Evolutionary conservation across 2,888 invertebrate genomes (phyloP).

Genomic region (Stenodera caucasica): DNA sequence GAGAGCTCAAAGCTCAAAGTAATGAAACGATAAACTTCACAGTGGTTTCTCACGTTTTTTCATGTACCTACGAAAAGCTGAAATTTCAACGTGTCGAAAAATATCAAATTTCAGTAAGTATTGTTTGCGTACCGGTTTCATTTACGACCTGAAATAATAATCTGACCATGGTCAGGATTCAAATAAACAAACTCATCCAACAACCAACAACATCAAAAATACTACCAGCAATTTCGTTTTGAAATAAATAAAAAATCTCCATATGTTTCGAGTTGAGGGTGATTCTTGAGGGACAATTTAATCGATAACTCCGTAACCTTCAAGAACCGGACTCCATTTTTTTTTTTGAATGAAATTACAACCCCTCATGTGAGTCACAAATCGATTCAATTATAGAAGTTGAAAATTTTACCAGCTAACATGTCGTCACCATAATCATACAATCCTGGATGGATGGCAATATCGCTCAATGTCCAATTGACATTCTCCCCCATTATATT

Average conservation of each 20-base stretch:
- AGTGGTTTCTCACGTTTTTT: background rate
- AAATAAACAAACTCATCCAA: background rate
- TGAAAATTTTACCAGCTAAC: background rate
- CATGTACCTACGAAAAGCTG: background rate
- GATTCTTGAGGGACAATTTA: no score
- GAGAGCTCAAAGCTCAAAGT: no score
- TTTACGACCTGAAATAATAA: background rate
- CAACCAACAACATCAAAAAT: background rate
- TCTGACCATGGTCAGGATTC: background rate
- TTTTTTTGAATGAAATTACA: no score
- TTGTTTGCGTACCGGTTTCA: background rate
- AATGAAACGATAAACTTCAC: no score
- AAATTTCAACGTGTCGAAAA: background rate
- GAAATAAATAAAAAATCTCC: background rate
- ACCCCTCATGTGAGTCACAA: no score
- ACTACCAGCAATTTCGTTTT: no score
- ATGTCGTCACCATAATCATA: background rate
- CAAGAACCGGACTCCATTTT: background rate
- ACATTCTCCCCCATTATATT: background rate
- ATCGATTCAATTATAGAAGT: no score
- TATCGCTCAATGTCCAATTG: background rate
- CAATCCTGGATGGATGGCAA: background rate
- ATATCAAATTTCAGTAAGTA: slow-evolving; percentile 1
- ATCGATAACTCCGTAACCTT: no score
- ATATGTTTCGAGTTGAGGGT: no score